Base-by-base conservation (phyloP, 2,888 invertebrate genomes). In the Leptothorax acervorum region DNA sequence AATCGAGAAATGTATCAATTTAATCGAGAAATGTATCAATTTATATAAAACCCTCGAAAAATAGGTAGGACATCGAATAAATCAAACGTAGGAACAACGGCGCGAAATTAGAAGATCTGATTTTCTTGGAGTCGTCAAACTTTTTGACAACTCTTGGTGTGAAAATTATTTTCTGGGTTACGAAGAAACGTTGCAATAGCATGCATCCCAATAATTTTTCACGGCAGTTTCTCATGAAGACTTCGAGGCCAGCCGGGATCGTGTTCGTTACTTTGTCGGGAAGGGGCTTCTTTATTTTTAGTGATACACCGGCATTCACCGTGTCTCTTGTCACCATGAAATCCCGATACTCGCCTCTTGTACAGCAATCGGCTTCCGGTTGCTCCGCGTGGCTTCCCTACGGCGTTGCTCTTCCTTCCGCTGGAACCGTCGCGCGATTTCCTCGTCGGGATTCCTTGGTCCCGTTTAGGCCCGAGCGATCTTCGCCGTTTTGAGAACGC, bases 271-370 rank as follows among this genome's bases (percentile, higher is more conserved):
- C 84, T 71, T 75, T 63, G 74, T 57, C 74, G 62, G 76, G 60
- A 76, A 71, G 45, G 85, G 89, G 83, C 89, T 90, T 88, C 89
- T 79, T 87, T 90, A 89, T 89, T 90, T 89, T 90, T 88, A 89
- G 73, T 63, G 63, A 88, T 86, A 66, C 82, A 83, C 71, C 85
- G 78, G 62, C 65, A 79, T 71, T 78, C 66, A 18, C 35, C 68
- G 28, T 48, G 11, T 35, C 65, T 35, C 65, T 42, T 35, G 15
- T 73, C 57, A 4, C 51, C 60, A 28, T 18, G 23, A 5, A 42
- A 55, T 31, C 23, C 42, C 28, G 55, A 84, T 73, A 60, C 57
- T 78, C 53, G 35, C 62, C 28, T 65, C 42, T 71, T 48, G 18
- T 39, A 18, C 23, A 45, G 31, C 23, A 82, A 5, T 35, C 31